These are phyloP conservation scores for Triplophysa rosa DNA, from an alignment of 2,113 vertebrate species.

Conservation along the genomic window DNA sequence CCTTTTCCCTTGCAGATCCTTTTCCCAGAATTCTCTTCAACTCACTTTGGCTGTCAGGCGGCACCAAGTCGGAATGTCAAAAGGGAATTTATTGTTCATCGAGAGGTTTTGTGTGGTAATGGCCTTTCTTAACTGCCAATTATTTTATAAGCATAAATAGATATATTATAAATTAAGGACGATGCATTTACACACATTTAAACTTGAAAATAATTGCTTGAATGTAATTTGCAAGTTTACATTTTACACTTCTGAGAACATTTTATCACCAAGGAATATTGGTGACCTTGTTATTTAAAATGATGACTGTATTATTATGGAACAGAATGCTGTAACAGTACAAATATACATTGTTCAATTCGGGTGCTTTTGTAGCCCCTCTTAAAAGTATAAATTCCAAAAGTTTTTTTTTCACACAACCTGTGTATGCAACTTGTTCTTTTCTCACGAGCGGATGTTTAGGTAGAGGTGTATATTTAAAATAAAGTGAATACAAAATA, in stretches of 20 bases:
- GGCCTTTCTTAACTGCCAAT: slow-evolving; percentile 46
- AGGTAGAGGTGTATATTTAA: slow-evolving; percentile 42
- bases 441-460: slow-evolving; percentile 34
- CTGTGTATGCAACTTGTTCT: slow-evolving; percentile 39
- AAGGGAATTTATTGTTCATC: slow-evolving; percentile 19
- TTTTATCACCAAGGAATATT: background rate
- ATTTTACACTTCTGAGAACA: slow-evolving; percentile 37
- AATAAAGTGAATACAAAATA: slow-evolving; percentile 44
- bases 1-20: background rate
- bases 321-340: slow-evolving; percentile 5
- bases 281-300: slow-evolving; percentile 32
- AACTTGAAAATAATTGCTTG: slow-evolving; percentile 46
- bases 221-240: slow-evolving; percentile 55
- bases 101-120: background rate
- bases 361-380: slow-evolving; percentile 1
- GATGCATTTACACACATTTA: slow-evolving; percentile 21
- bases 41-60: background rate
- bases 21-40: background rate
- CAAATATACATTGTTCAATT: slow-evolving; percentile 5
- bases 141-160: slow-evolving; percentile 37
- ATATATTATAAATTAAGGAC: slow-evolving; percentile 21
- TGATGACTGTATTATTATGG: slow-evolving; percentile 48
- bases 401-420: slow-evolving; percentile 1
- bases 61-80: slow-evolving; percentile 9
- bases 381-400: background rate